Base-by-base conservation (phyloP, 2,888 invertebrate species). In the Linyphia triangularis region DNA sequence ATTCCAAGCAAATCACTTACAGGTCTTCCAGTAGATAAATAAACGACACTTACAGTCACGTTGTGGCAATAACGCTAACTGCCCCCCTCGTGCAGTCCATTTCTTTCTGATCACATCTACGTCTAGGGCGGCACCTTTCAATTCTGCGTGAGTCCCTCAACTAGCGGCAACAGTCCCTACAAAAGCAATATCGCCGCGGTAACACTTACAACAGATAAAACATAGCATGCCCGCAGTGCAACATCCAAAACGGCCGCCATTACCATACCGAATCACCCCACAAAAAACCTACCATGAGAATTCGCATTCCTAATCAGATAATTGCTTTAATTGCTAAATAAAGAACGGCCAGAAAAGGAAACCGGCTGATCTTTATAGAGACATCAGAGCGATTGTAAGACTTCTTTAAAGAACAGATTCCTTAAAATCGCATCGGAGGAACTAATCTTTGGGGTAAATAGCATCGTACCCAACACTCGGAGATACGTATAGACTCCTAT, bases 241-340 rank as follows among this genome's bases (percentile, higher is more conserved):
- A 75, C 37, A 75, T 57, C 77, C 82, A 77, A 84, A 57, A 84
- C 33, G 75, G 57, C 75, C 65, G 40, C 57, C 75, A 84, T 84
- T 84, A 75, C 65, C 85, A 85, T 78, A 77, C 43, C 33, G 26
- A 81, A 59, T 81, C 28, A 37, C 19, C 67, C n/a, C 43, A 10
- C 19, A 65, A 43, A 65, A 37, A 43, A 69, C 13, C 43, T 69
- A 43, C 57, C 43, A n/a, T 51, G 19, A n/a, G 57, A 72, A 37
- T 63, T 33, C 70, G 30, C 69, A 67, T 88, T 82, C 81, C 59
- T 81, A 88, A 88, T 88, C 86, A 88, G 69, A 57, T 88, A 88
- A 88, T 88, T 88, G 86, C 81, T 28, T 88, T 88, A 88, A 88
- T 88, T 88, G 81, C 63, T 59, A 69, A 88, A 88, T 73, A 81